phyloP scores from a whole-genome alignment of 1,140 invertebrate genomes.

The Antheraea pernyi region DNA sequence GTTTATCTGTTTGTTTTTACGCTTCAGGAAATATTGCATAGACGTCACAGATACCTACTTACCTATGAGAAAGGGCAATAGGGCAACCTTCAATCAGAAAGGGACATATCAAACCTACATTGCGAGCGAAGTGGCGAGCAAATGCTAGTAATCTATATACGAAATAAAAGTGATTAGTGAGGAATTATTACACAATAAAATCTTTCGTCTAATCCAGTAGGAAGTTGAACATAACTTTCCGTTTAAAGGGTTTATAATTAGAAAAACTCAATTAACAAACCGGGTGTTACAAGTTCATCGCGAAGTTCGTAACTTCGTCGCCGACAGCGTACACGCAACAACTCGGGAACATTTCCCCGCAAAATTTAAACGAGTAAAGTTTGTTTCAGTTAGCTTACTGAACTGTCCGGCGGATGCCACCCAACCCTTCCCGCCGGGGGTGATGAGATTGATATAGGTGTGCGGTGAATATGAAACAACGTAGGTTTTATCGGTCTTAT shows the following conservation, averaged over 20 bases:
- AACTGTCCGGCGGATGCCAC: conserved; percentile 43
- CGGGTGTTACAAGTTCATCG: conserved; percentile 54
- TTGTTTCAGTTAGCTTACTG: conserved; percentile 60
- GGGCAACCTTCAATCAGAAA: no score
- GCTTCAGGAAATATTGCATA: no score
- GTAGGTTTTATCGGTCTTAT: conserved; percentile 36
- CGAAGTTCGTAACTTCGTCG: conserved; percentile 45
- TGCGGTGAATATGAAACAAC: conserved; percentile 45
- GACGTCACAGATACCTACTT: no score
- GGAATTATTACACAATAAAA: conserved; percentile 2
- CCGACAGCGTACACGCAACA: conserved; percentile 54
- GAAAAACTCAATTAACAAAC: conserved; percentile 53
- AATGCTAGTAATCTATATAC: background rate
- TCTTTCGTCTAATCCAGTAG: background rate
- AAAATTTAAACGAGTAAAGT: conserved; percentile 77
- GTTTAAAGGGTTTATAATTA: conserved; percentile 31
- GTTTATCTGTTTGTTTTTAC: no score
- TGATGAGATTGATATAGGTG: conserved; percentile 54
- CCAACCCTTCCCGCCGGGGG: conserved; percentile 19
- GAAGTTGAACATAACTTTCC: conserved; percentile 4
- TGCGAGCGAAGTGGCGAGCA: no score
- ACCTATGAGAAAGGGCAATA: no score
- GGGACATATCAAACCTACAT: no score
- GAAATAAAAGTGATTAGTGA: background rate
- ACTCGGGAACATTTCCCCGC: conserved; percentile 51